A percentile compares a stretch with the other conserved stretches of the same genome.
These are phyloP conservation scores for Percina caprodes DNA, from an alignment of 2,113 vertebrate species.

Conservation along the genomic window DNA sequence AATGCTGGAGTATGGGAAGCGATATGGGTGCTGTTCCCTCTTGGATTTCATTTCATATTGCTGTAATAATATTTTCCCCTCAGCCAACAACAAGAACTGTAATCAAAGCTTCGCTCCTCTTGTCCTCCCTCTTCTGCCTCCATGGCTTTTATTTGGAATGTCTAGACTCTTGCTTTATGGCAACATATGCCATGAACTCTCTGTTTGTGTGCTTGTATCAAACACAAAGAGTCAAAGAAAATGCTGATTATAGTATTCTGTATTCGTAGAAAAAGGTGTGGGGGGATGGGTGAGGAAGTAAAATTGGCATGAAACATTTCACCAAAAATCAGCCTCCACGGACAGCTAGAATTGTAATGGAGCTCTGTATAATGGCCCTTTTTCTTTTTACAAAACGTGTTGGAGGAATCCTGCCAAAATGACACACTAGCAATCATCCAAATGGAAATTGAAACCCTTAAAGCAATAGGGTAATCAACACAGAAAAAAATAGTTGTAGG, in stretches of 20 bases:
- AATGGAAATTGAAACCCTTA: conserved; percentile 60
- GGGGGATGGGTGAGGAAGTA: background rate
- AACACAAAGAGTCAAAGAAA: conserved; percentile 57
- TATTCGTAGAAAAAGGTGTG: too few species aligned
- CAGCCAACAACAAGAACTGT: conserved; percentile 63
- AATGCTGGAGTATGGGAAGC: conserved; percentile 21
- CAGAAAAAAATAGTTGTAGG: conserved; percentile 27
- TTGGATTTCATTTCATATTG: conserved; percentile 62
- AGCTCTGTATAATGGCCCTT: conserved; percentile 33
- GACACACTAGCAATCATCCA: conserved; percentile 41
- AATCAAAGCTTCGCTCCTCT: conserved; percentile 72
- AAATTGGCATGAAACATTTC: conserved; percentile 64
- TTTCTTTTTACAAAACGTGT: conserved; percentile 48
- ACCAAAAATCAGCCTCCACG: conserved; percentile 34
- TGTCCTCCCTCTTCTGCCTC: conserved; percentile 51
- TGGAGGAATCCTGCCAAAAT: conserved; percentile 30
- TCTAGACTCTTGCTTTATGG: conserved; percentile 55
- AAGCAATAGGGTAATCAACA: conserved; percentile 57
- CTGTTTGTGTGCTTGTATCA: conserved; percentile 65
- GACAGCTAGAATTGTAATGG: conserved; percentile 53
- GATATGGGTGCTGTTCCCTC: conserved; percentile 27
- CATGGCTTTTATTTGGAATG: conserved; percentile 63
- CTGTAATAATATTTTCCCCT: conserved; percentile 57
- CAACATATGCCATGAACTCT: conserved; percentile 58
- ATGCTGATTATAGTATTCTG: conserved; percentile 65